Evolutionary conservation across 2,113 vertebrate genomes (phyloP).

Genomic region (Phaethon lepturus): DNA sequence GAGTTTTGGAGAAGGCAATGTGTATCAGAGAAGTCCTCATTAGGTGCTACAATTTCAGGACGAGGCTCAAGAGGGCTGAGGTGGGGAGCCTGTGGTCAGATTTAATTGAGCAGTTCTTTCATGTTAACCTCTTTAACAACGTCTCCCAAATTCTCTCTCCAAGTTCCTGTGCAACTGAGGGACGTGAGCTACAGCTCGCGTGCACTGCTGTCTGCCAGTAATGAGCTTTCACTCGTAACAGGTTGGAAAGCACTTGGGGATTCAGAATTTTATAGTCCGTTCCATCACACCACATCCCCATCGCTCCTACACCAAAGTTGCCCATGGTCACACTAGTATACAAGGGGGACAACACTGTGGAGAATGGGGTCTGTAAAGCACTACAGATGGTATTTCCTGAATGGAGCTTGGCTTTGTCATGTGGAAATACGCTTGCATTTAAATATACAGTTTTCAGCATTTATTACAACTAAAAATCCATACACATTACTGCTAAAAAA

Average conservation of each 20-base stretch:
- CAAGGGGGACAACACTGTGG: rapidly evolving
- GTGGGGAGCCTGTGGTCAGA: neutral
- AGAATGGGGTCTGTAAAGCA: neutral
- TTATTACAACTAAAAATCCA: neutral
- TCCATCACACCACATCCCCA: neutral
- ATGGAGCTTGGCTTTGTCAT: neutral
- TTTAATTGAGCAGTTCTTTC: neutral
- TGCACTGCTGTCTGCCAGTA: neutral
- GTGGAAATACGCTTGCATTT: neutral
- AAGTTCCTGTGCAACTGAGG: neutral
- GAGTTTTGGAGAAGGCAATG: neutral
- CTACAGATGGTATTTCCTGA: neutral
- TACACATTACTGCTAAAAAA: neutral
- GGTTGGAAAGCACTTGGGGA: neutral
- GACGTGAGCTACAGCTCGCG: neutral
- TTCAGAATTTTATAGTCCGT: neutral
- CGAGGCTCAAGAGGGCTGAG: neutral
- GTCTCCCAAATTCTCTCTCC: neutral
- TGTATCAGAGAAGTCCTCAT: too few species aligned
- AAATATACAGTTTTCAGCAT: neutral
- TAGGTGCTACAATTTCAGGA: neutral
- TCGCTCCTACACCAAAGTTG: neutral
- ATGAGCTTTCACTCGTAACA: neutral
- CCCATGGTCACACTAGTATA: neutral
- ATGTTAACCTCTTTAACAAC: neutral